These are phyloP conservation scores for Monodelphis domestica DNA, from an alignment of 2,797 vertebrate species.

Conservation along the genomic window DNA sequence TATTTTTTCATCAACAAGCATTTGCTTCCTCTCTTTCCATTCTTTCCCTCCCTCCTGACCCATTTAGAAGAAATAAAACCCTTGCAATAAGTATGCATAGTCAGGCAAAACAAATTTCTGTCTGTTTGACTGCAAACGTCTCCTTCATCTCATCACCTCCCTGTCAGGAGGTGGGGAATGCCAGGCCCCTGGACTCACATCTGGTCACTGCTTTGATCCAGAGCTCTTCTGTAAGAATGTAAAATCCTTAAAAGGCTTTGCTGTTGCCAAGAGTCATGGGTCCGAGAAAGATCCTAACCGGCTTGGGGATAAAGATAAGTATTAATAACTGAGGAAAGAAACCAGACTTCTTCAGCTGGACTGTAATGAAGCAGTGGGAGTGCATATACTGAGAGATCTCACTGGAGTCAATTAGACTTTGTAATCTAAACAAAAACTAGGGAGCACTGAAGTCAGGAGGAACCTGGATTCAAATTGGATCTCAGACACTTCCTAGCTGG, in stretches of 20 bases:
- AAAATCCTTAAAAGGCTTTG: background rate
- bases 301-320: background rate
- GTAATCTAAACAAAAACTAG: background rate
- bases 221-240: no score
- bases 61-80: background rate
- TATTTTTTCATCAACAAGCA: background rate
- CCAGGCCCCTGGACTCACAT: background rate
- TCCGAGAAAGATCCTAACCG: background rate
- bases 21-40: background rate
- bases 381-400: background rate
- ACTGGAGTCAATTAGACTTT: background rate
- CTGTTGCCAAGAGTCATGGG: background rate
- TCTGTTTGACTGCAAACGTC: background rate
- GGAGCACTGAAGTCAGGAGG: no score
- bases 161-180: background rate
- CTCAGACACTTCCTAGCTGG: no score
- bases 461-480: no score
- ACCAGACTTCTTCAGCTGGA: background rate
- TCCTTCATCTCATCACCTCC: background rate
- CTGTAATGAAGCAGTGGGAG: background rate
- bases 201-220: background rate
- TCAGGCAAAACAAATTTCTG: background rate
- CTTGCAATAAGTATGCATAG: background rate
- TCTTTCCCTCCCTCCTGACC: background rate
- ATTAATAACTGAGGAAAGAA: background rate